A percentile compares a stretch with the other conserved stretches of the same genome.
phyloP scores from a whole-genome alignment of 2,888 invertebrate species.

The Neoscelio sp. region DNA sequence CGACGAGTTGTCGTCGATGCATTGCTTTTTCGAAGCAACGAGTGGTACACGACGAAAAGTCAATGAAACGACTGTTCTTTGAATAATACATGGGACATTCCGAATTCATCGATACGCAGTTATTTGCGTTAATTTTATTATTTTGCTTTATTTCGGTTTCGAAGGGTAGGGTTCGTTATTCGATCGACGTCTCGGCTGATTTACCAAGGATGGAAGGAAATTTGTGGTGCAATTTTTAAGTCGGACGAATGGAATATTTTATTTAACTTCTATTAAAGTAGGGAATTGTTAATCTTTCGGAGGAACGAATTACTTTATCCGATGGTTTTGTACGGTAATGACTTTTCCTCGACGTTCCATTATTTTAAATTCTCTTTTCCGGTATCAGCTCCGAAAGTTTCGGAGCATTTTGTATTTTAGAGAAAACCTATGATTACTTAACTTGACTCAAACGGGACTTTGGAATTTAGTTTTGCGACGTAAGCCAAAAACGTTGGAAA shows the following conservation, averaged over 20 bases:
- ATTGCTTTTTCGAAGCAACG: conserved; percentile 43
- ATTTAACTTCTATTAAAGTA: too few relatives aligned
- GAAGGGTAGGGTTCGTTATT: too few relatives aligned
- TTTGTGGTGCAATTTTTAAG: too few relatives aligned
- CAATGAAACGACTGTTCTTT: conserved; percentile 49
- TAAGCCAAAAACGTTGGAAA: conserved; percentile 33
- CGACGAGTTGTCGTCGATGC: conserved; percentile 41
- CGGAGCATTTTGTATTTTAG: conserved; percentile 25
- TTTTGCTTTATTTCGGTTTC: too few relatives aligned
- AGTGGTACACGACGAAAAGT: conserved; percentile 42
- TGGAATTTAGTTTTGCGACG: conserved; percentile 44
- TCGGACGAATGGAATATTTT: too few relatives aligned
- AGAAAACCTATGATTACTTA: conserved; percentile 37
- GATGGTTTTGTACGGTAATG: background rate
- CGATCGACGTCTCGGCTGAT: conserved; percentile 26
- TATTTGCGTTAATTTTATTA: conserved; percentile 50
- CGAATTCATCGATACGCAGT: conserved; percentile 39
- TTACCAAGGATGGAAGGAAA: conserved; percentile 30
- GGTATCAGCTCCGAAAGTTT: conserved; percentile 21
- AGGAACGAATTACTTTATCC: background rate
- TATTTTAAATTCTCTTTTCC: conserved; percentile 24
- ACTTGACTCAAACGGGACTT: conserved; percentile 49
- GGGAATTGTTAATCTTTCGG: too few relatives aligned
- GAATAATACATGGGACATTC: conserved; percentile 48
- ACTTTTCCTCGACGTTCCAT: conserved; percentile 9